These are phyloP conservation scores for Polyploca ridens DNA, from an alignment of 2,888 invertebrate genomes.

Conservation along the genomic window DNA sequence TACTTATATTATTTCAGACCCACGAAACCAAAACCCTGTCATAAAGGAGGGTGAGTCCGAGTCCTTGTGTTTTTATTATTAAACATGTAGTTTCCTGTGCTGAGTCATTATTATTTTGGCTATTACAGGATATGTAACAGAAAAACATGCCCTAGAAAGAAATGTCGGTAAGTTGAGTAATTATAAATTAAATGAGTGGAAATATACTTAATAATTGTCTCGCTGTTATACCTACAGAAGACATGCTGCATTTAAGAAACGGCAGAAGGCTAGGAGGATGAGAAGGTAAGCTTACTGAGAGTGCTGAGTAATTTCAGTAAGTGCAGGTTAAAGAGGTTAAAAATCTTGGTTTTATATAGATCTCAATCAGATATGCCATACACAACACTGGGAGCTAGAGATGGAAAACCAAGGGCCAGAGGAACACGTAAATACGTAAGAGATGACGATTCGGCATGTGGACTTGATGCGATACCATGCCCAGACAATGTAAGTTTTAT, in stretches of 20 bases:
- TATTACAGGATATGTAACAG: constrained; percentile 59
- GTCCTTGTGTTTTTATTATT: constrained; percentile 1
- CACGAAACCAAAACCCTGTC: constrained; percentile 10
- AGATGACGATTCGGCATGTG: constrained; percentile 63
- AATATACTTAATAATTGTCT: background rate
- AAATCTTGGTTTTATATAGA: constrained; percentile 15
- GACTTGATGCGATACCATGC: constrained; percentile 69
- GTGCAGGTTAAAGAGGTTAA: no score
- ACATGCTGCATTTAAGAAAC: constrained; percentile 41
- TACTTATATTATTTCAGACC: background rate
- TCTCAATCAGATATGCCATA: constrained; percentile 25
- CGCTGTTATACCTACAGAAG: constrained; percentile 38
- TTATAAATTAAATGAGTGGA: background rate
- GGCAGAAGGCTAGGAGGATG: constrained; percentile 24
- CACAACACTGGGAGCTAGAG: constrained; percentile 44
- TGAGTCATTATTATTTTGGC: constrained; percentile 10
- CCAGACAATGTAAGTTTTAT: constrained; percentile 62
- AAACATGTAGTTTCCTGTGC: background rate
- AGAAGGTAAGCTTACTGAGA: constrained; percentile 29
- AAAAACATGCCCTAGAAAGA: constrained; percentile 57
- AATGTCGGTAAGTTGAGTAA: constrained; percentile 57
- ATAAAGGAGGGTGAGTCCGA: constrained; percentile 14
- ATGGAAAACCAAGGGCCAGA: constrained; percentile 60
- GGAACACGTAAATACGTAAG: constrained; percentile 44
- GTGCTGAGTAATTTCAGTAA: no score